Evolutionary conservation across 2,888 invertebrate genomes (phyloP), one percentile per base, ranked within the genome.

Genomic region (Orchesellides sinensis): DNA sequence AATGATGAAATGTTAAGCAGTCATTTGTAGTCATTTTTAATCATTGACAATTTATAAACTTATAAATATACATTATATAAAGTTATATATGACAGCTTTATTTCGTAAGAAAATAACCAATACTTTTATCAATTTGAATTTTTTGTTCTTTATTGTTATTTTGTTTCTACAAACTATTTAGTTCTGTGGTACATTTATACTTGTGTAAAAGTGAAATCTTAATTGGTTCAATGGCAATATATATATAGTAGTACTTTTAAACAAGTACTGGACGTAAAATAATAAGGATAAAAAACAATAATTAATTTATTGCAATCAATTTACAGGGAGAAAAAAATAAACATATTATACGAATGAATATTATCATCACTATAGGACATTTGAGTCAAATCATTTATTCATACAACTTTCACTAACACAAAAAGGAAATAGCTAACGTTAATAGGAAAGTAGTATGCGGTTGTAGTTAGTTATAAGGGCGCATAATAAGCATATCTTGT

Each of bases 171-270:
- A 12, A 54, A 54, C 14, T 59, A 56, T n/a, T 1, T 17, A 59
- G 32, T 17, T 29, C 29, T 59, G 27, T 27, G 29, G 29, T 59
- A 59, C 29, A 25, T 29, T 29, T 59, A 23, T 4, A 59, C n/a
- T 17, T 59, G 23, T 17, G 21, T 49, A 8, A 27, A 59, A 35
- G 78, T 70, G 59, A n/a, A n/a, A n/a, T n/a, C n/a, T n/a, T n/a
- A n/a, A n/a, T 78, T 68, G 32, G 61, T 78, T 78, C 78, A 70
- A 78, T 78, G 69, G 78, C 78, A 78, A 78, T 78, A 78, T 78
- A 61, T 40, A 77, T 17, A 70, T 78, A 78, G 78, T 78, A 70
- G 70, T 78, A 78, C 70, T 70, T 52, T 52, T 56, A 77, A 56
- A 23, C 27, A 56, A 25, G 56, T 56, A 56, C 56, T 21, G 14